A percentile compares a stretch with the other conserved stretches of the same genome.
Conservation (phyloP, 2,113 vertebrate species). For the Rhagologus leucostigma region DNA sequence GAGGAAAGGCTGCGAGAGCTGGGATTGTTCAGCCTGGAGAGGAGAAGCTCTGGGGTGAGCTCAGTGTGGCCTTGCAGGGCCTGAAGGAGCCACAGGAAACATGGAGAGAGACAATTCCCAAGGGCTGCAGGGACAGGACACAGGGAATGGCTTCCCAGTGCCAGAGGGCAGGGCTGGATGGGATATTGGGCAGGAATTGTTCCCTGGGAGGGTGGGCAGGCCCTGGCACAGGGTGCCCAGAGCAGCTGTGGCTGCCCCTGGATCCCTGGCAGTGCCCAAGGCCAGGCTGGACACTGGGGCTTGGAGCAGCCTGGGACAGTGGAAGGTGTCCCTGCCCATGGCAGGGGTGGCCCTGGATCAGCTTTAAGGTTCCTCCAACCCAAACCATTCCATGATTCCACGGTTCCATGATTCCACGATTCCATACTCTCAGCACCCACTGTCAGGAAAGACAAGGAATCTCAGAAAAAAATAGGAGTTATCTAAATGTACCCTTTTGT, state of each 20-base stretch:
- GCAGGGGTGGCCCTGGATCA: neutral
- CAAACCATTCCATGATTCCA: neutral
- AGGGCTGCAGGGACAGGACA: no score
- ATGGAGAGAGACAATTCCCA: no score
- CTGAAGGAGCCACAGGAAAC: no score
- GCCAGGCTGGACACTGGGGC: neutral
- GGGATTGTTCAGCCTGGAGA: no score
- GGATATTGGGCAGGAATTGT: no score
- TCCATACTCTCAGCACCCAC: neutral
- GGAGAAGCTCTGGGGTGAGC: no score
- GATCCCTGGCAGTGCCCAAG: neutral
- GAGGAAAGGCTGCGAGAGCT: no score
- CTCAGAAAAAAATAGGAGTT: neutral
- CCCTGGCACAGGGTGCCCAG: neutral
- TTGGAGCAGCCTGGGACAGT: neutral
- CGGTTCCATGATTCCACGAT: accelerated
- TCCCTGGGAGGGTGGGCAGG: no score
- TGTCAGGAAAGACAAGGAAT: neutral
- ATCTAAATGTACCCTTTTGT: neutral
- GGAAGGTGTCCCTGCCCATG: neutral
- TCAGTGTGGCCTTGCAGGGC: no score
- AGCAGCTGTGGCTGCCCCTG: neutral
- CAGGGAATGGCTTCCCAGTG: no score
- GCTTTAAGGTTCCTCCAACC: no score
- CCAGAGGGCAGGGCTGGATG: no score